Conservation (phyloP, 2,888 invertebrate genomes). For the Tenthredo mesomela region DNA sequence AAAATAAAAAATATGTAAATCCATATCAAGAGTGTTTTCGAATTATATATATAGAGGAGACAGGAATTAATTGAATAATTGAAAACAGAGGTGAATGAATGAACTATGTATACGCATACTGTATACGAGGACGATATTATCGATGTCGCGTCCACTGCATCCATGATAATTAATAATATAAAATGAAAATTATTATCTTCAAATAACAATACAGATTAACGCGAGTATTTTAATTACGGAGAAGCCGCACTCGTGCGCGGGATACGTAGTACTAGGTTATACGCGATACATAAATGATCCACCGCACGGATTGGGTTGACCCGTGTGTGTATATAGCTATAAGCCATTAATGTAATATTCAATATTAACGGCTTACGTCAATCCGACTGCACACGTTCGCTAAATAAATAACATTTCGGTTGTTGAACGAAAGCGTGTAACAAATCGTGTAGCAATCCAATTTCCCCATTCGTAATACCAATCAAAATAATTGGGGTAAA, state of each 20-base stretch:
- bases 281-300: neutral
- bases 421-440: neutral
- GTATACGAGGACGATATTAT: neutral
- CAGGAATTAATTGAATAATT: neutral
- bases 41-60: neutral
- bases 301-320: neutral
- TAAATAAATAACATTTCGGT: constrained; percentile 4
- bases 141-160: neutral
- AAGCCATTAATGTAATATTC: constrained; percentile 42
- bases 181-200: neutral
- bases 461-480: neutral
- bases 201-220: neutral
- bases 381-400: neutral
- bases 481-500: neutral
- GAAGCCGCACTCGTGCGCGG: neutral
- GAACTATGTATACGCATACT: neutral
- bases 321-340: neutral
- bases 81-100: neutral
- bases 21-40: neutral
- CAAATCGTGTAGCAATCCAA: neutral
- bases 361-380: constrained; percentile 40
- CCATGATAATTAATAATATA: neutral
- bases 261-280: too few species aligned
- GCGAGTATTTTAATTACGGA: constrained; percentile 13
- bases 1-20: neutral